A percentile compares a stretch with the other conserved stretches of the same genome.
Conservation (phyloP, 1,140 invertebrate species). For the Nilaparvata lugens region DNA sequence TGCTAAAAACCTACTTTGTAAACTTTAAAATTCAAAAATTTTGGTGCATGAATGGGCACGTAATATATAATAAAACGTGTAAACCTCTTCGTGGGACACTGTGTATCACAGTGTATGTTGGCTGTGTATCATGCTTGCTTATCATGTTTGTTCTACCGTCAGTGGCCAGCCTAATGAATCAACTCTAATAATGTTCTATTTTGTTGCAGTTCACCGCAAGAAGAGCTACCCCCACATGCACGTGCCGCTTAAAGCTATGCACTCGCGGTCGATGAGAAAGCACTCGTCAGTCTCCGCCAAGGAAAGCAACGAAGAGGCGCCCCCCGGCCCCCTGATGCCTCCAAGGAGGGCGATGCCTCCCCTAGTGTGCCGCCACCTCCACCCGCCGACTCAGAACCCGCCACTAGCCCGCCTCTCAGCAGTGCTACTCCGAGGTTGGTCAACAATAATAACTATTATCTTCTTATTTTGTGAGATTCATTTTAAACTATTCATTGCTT, state of each 20-base stretch:
- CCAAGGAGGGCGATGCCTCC: background rate
- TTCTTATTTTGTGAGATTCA: background rate
- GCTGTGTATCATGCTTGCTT: too few relatives aligned
- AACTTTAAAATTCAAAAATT: too few relatives aligned
- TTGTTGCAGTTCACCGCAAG: constrained; percentile 48
- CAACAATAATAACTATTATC: background rate
- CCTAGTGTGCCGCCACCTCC: background rate
- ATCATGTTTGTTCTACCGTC: too few relatives aligned
- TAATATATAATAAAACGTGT: too few relatives aligned
- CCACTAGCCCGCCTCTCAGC: background rate
- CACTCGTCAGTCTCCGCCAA: constrained; percentile 24
- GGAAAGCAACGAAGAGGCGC: constrained; percentile 8
- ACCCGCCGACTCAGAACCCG: background rate
- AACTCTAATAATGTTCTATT: too few relatives aligned
- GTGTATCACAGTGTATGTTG: too few relatives aligned
- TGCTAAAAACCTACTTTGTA: too few relatives aligned
- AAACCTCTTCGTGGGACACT: too few relatives aligned
- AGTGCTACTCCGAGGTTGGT: background rate
- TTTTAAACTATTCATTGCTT: background rate
- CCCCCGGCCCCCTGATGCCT: too few relatives aligned
- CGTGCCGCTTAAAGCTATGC: constrained; percentile 45
- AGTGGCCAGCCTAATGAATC: too few relatives aligned
- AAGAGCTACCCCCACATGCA: constrained; percentile 56
- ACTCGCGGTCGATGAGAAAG: constrained; percentile 33
- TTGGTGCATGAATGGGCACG: too few relatives aligned